Conservation (phyloP, 2,113 vertebrate genomes). For the Phasianus colchicus region DNA sequence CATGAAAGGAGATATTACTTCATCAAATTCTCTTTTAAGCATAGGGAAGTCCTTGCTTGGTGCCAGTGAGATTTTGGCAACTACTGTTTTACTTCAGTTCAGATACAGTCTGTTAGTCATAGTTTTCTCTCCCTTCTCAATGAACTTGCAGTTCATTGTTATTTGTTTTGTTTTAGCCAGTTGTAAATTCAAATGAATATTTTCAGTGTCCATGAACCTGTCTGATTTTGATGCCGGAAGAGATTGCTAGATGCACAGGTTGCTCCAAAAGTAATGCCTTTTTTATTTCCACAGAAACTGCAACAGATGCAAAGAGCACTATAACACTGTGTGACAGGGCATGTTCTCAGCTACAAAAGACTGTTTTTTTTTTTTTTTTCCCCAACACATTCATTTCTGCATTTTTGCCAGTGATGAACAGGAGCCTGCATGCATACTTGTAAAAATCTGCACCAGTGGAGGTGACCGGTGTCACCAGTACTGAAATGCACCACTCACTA, state of each 20-base stretch:
- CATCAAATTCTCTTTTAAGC: not conserved
- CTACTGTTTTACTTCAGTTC: not conserved
- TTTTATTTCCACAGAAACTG: no score
- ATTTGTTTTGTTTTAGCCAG: not conserved
- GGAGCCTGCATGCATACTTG: no score
- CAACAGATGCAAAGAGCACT: no score
- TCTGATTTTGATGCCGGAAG: not conserved
- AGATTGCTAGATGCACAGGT: not conserved
- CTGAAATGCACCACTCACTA: no score
- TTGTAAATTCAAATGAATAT: not conserved
- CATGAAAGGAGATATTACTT: not conserved
- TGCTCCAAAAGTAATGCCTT: no score
- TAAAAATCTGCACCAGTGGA: no score
- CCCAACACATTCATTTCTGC: no score
- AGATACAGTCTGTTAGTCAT: not conserved
- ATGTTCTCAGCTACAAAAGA: no score
- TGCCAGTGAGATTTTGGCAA: slow-evolving; percentile 11
- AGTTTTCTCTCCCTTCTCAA: not conserved
- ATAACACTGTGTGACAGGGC: no score
- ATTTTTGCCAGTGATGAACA: no score
- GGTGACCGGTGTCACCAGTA: no score
- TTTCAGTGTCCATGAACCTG: not conserved
- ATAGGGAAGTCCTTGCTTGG: not conserved
- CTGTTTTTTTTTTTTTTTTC: no score
- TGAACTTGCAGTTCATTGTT: not conserved